Base-by-base conservation (phyloP, 2,113 vertebrate species). In the Gyps fulvus region DNA sequence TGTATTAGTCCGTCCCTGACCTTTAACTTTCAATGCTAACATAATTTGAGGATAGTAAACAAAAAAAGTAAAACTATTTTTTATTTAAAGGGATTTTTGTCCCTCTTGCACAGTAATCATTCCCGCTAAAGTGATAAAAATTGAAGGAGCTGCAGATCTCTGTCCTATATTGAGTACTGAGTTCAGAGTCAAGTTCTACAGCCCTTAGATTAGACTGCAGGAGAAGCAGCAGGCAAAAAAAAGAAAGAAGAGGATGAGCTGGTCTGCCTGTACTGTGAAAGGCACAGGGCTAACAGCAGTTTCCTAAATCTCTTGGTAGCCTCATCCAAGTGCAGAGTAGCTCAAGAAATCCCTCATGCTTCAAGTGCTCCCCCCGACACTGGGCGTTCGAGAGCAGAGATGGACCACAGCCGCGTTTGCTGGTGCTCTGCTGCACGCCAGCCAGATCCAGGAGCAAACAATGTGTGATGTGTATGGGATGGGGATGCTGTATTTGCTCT, bases 21-120 rank as follows among this genome's bases (percentile, higher is more conserved):
- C 36, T 87, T 95, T 93, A 42, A 90, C 83, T 93, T 55, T 91
- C 90, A 72, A 70, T 91, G 69, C 34, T 93, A 83, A 89, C 10
- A 3, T 36, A n/a, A 47, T 91, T 71, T 61, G 80, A 87, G 36
- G 72, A 21, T 43, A 62, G 38, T 71, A 70, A 93, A 73, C n/a
- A 89, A 67, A 62, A 91, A 36, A 71, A 63, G 40, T 57, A 69
- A 57, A 81, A 3, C 15, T 42, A 1, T 77, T 62, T 83, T 80
- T 93, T 92, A 58, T 90, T 93, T 93, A 66, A 91, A 72, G 16
- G 16, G 8, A 50, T 70, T 94, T 90, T 85, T 91, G 32, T 87
- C 57, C 66, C 61, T 83, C 38, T 94, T 65, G 49, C 26, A 52
- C 15, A 27, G 26, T 52, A 52, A 52, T 16, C 26, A 17, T 29